These are phyloP conservation scores for Chondrilla cf. caribensis DNA, from an alignment of 37 sponge, comb jelly and placozoan species.

Conservation along the genomic window DNA sequence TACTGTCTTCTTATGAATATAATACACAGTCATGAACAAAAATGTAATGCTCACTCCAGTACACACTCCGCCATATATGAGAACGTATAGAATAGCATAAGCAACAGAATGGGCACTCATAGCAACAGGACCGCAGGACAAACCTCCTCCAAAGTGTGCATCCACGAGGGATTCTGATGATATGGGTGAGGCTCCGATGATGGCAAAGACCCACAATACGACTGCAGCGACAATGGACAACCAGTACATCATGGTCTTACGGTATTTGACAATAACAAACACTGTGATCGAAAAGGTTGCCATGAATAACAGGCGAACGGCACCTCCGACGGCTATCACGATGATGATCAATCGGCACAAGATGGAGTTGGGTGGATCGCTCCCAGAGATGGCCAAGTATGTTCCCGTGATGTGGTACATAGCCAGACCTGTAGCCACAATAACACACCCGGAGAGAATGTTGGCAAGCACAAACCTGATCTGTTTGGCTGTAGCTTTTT, in stretches of 20 bases:
- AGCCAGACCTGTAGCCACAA: neutral
- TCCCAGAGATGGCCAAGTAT: neutral
- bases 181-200: too few relatives aligned
- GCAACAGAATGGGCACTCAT: too few relatives aligned
- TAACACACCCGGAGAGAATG: neutral
- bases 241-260: neutral
- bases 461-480: neutral
- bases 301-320: neutral
- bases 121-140: too few relatives aligned
- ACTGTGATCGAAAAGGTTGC: neutral
- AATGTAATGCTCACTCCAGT: too few relatives aligned
- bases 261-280: neutral
- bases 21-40: too few relatives aligned
- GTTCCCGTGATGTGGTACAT: neutral
- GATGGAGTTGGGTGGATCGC: neutral
- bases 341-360: neutral
- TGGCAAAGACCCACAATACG: too few relatives aligned
- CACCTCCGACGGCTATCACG: neutral
- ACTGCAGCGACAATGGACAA: too few relatives aligned
- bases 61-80: too few relatives aligned
- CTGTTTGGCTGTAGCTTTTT: neutral
- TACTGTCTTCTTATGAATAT: too few relatives aligned
- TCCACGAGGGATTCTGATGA: too few relatives aligned
- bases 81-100: too few relatives aligned
- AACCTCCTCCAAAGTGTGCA: too few relatives aligned